These are phyloP conservation scores for Elysia chlorotica DNA, from an alignment of 1,140 invertebrate genomes.

Conservation along the genomic window DNA sequence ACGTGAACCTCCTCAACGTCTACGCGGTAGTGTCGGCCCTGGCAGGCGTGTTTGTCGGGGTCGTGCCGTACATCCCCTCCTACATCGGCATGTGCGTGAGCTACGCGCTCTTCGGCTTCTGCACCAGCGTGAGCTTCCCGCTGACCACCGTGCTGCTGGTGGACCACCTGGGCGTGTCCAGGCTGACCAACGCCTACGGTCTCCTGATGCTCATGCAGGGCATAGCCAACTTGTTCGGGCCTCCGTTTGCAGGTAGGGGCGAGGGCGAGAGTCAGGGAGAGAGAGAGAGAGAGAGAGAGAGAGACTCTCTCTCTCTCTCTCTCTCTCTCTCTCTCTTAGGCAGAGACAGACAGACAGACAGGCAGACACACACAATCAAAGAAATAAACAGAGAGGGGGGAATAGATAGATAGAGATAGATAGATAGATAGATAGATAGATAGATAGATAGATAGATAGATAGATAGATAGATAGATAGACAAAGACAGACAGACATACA, in stretches of 20 bases:
- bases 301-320: constrained; percentile 30
- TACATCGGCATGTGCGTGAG: constrained; percentile 40
- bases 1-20: constrained; percentile 43
- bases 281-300: constrained; percentile 21
- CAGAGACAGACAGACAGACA: not conserved
- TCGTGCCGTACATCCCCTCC: constrained; percentile 40
- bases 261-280: not conserved
- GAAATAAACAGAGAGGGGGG: no score
- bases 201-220: constrained; percentile 58
- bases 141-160: constrained; percentile 58
- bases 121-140: constrained; percentile 58
- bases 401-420: no score
- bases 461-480: no score
- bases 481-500: no score
- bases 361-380: not conserved
- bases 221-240: constrained; percentile 56
- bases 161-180: constrained; percentile 55
- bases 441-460: no score
- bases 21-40: constrained; percentile 48
- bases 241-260: constrained; percentile 55
- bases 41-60: constrained; percentile 38
- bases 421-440: no score
- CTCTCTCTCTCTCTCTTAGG: constrained; percentile 2
- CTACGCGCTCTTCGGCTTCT: constrained; percentile 53
- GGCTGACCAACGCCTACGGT: constrained; percentile 60